Percentiles rank a stretch among this genome's conserved stretches.
Evolutionary conservation across 2,888 invertebrate species (phyloP).

Genomic region (Coelopa pilipes): DNA sequence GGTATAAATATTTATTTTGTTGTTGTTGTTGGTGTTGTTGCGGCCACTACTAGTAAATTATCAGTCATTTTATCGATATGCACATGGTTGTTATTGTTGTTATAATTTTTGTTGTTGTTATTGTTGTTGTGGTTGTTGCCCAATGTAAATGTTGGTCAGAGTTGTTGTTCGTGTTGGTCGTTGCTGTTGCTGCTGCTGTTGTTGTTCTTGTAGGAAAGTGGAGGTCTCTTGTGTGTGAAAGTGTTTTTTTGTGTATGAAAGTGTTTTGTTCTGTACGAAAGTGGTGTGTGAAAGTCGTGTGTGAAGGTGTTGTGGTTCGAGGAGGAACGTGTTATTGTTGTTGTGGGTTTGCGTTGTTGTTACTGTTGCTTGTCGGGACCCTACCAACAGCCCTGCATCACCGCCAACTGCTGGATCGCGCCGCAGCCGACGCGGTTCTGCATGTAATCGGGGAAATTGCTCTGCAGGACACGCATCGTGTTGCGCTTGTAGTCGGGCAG

Average conservation of each 20-base stretch:
- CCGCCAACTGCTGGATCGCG: slow-evolving; percentile 69
- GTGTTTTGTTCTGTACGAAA: neutral
- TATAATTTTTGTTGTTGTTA: neutral
- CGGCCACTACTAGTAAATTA: neutral
- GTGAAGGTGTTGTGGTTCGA: neutral
- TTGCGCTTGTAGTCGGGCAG: slow-evolving; percentile 71
- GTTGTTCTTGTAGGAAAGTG: neutral
- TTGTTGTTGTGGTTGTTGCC: neutral
- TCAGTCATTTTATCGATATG: neutral
- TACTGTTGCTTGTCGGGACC: neutral
- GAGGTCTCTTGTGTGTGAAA: neutral
- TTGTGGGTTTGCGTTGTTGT: neutral
- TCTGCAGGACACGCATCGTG: slow-evolving; percentile 72
- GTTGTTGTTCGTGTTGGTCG: neutral
- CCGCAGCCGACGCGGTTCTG: slow-evolving; percentile 73
- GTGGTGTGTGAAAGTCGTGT: neutral
- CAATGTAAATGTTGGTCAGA: neutral
- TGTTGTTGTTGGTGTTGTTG: neutral
- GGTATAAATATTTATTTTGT: neutral
- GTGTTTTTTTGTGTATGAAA: neutral
- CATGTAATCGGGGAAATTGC: slow-evolving; percentile 75
- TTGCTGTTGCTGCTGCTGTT: neutral
- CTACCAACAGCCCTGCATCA: slow-evolving; percentile 65
- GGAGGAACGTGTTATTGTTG: neutral
- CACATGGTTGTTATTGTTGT: neutral